Conservation (phyloP, 2,797 vertebrate species). For the Ispidina lecontei region DNA sequence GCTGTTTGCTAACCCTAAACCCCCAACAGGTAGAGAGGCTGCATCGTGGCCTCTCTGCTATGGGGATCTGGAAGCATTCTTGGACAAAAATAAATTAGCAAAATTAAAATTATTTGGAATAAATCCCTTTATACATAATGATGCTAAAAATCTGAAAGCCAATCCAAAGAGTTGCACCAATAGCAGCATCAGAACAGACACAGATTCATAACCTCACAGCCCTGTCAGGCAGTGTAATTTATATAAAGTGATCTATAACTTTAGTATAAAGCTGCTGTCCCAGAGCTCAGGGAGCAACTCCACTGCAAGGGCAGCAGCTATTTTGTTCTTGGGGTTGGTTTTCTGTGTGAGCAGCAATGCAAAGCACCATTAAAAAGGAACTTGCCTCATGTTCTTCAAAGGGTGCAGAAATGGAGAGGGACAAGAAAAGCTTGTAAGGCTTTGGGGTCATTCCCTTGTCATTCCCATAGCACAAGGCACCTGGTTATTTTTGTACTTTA, state of each 20-base stretch:
- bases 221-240: too few relatives aligned
- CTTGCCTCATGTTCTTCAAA: not conserved
- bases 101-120: not conserved
- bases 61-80: too few relatives aligned
- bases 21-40: not conserved
- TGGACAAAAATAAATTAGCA: too few relatives aligned
- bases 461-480: not conserved
- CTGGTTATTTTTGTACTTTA: not conserved
- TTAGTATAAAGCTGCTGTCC: fast-evolving
- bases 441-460: not conserved
- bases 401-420: not conserved
- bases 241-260: too few relatives aligned
- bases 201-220: not conserved
- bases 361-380: not conserved
- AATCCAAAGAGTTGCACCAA: not conserved
- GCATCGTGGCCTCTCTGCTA: too few relatives aligned
- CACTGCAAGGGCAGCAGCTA: not conserved
- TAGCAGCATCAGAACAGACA: fast-evolving
- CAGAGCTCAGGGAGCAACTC: not conserved
- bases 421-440: not conserved
- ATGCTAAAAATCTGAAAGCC: not conserved
- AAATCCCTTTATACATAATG: not conserved
- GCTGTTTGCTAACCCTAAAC: not conserved
- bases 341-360: not conserved
- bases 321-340: too few relatives aligned